phyloP scores from a whole-genome alignment of 2,113 vertebrate genomes.

The Nesoenas mayeri region DNA sequence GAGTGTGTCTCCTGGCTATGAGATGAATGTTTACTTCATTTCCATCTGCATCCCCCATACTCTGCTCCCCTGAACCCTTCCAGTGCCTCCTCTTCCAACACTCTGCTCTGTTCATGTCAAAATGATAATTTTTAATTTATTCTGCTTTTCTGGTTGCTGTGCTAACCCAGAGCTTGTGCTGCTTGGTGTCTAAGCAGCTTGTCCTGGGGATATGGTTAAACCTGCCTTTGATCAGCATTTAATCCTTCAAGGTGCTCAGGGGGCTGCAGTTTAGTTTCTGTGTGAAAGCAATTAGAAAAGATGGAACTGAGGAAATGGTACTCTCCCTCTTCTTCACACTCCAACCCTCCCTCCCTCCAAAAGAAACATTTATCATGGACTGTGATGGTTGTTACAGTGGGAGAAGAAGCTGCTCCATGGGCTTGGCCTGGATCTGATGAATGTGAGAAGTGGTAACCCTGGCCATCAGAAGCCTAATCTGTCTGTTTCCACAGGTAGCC shows the following conservation, averaged over 20 bases:
- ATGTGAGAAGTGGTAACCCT: neutral
- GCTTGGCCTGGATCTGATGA: neutral
- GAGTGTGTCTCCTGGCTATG: neutral
- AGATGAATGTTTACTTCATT: constrained; percentile 21
- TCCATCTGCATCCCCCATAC: neutral
- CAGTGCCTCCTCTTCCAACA: constrained; percentile 17
- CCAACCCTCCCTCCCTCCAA: neutral
- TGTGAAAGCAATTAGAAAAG: constrained; percentile 69
- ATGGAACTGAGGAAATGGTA: constrained; percentile 29
- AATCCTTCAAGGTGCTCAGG: constrained; percentile 75
- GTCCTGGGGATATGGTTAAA: constrained; percentile 81
- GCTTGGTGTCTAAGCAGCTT: constrained; percentile 77
- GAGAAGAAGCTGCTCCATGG: neutral
- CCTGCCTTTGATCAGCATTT: constrained; percentile 85
- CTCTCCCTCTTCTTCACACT: neutral
- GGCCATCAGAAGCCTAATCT: neutral
- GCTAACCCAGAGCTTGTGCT: constrained; percentile 55
- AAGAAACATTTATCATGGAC: neutral
- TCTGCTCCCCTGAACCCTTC: neutral
- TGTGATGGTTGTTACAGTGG: neutral
- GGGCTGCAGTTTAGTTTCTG: constrained; percentile 67
- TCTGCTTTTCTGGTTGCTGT: constrained; percentile 63
- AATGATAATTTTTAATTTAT: constrained; percentile 76
- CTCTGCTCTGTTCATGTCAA: neutral
- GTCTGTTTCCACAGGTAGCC: neutral